These are phyloP conservation scores for Drosophila nigromelanica DNA, from an alignment of 1,140 invertebrate genomes.

Conservation along the genomic window DNA sequence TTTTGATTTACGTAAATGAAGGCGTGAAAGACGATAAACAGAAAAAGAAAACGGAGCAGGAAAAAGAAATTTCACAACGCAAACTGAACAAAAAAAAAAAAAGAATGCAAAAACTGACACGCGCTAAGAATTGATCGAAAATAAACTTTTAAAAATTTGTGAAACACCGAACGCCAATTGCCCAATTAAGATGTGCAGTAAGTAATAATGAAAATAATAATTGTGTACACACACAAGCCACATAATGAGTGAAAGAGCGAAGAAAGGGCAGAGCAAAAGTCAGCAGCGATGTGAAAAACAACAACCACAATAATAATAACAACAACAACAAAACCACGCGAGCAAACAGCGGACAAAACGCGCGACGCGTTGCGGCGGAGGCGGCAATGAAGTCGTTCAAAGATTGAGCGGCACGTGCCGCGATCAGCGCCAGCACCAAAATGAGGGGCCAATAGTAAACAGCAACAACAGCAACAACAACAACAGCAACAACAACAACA, in stretches of 20 bases:
- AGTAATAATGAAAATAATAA: constrained; percentile 36
- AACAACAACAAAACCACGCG: constrained; percentile 51
- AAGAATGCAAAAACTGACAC: constrained; percentile 30
- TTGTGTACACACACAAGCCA: constrained; percentile 10
- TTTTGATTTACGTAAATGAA: constrained; percentile 59
- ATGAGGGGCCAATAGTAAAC: constrained; percentile 61
- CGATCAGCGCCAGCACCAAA: constrained; percentile 47
- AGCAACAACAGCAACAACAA: too few species aligned
- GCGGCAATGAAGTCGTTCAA: constrained; percentile 54
- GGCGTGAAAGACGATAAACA: constrained; percentile 33
- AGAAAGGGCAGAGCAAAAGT: constrained; percentile 58
- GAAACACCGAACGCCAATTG: constrained; percentile 24
- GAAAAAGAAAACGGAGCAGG: constrained; percentile 22
- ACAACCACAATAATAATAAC: constrained; percentile 17
- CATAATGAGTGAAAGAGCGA: constrained; percentile 5
- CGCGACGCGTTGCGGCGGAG: constrained; percentile 3
- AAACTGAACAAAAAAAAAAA: constrained; percentile 28
- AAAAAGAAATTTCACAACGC: constrained; percentile 42
- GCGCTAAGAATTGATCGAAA: constrained; percentile 37
- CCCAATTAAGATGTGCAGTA: constrained; percentile 38
- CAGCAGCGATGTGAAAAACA: constrained; percentile 51
- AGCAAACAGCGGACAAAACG: background rate
- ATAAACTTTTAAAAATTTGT: constrained; percentile 1
- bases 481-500: constrained; percentile 24
- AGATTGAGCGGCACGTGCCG: constrained; percentile 76